Evolutionary conservation across 2,113 vertebrate genomes (phyloP), one percentile per base, ranked within the genome.

Genomic region (Neomonachus schauinslandi): DNA sequence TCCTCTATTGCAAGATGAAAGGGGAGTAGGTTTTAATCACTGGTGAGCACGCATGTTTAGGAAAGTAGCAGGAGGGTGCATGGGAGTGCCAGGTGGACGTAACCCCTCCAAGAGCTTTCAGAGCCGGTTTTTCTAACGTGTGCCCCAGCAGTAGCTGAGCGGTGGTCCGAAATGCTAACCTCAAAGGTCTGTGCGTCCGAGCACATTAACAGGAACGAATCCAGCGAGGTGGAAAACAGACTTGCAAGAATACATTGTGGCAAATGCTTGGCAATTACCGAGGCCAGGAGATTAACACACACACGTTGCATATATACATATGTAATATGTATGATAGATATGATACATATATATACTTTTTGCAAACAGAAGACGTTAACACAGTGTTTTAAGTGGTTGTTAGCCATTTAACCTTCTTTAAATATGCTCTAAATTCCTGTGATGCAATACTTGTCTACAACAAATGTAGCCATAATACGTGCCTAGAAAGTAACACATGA

Each of bases 1-100:
- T 53, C 19, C 63, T 65, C 63, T 5, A 0, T 12, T 21, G 76
- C 0, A 0, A 33, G 61, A n/a, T 11, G 14, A 24, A 26, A 39
- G 53, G 59, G 15, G 42, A 22, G 31, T 7, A 6, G 26, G 51
- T 57, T 59, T 65, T 7, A 4, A 2, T 57, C 28, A 7, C 1
- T 7, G 42, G 67, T 14, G 36, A 28, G 4, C 49, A 3, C 0
- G 7, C 26, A 4, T 33, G 55, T 22, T 14, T 12, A 28, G 76
- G 65, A 18, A 67, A 82, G 67, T 7, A 31, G 10, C 4, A 0
- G 1, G 11, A 14, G 14, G 10, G 79, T 1, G 9, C 13, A 28
- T 0, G 0, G n/a, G 9, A 28, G 31, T 21, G 0, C 7, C 55
- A 0, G 67, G 57, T 2, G 22, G 7, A 19, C 14, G 28, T 13